Evolutionary conservation across 2,113 vertebrate species (phyloP), one percentile per base, ranked within the genome.

Genomic region (Galeopterus variegatus): DNA sequence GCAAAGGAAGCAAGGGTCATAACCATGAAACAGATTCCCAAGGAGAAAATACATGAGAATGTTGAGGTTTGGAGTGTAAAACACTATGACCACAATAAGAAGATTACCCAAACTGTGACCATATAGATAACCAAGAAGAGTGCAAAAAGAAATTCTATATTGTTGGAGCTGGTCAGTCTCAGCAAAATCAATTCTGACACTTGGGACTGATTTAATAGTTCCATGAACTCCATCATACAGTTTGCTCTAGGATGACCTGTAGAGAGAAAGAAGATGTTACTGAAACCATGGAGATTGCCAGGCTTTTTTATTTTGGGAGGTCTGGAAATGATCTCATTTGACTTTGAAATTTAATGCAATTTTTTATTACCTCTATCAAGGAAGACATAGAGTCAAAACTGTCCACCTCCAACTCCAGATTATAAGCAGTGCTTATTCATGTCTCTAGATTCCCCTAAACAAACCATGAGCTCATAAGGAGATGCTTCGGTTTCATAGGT

Each of bases 1-100:
- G 90, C 89, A 62, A 96, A 75, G 0, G 97, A 93, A 73, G 91
- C 91, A 64, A 94, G 94, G 8, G 41, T 87, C 58, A 97, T 93
- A 28, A 86, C 92, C 33, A 94, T 19, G 60, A 94, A 90, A 33
- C 31, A 96, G 50, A 45, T 96, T 91, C 2, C 67, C 88, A 75
- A 94, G 82, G 58, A 94, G n/a, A 81, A 87, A 76, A 8, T 96
- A 94, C 88, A 91, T 92, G 5, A 82, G 81, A 1, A 65, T 86
- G 6, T 94, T 85, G 31, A 91, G 36, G 33, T 31, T 72, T 50
- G 67, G 67, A 12, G 77, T 81, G 5, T n/a, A 31, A 73, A 80
- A 41, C 26, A 80, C 75, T 28, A 18, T 77, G 18, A 80, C 17
- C 23, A 90, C 19, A 81, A 94, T 91, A 6, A 94, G 28, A 70